These are phyloP conservation scores for Hoplias malabaricus DNA, from an alignment of 2,113 vertebrate genomes.

Conservation along the genomic window DNA sequence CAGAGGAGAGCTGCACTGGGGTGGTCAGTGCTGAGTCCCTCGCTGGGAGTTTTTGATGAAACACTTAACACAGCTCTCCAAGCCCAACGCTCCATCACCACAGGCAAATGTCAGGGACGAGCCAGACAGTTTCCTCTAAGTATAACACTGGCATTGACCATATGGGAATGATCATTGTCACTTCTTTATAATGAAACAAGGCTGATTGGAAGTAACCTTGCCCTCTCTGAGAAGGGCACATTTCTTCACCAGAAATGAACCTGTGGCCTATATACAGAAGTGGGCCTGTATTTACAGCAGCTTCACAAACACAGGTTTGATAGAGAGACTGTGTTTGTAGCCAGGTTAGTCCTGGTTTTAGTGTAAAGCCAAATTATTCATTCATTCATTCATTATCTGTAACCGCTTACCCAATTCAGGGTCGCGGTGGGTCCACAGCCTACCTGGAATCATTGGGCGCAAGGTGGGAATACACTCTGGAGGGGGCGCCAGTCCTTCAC, in stretches of 20 bases:
- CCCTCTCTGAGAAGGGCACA: not conserved
- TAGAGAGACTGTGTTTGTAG: not conserved
- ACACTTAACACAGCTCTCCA: constrained; percentile 24
- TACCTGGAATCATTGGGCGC: no score
- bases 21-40: constrained; percentile 32
- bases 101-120: constrained; percentile 23
- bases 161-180: constrained; percentile 38
- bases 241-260: constrained; percentile 20
- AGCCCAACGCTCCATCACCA: not conserved
- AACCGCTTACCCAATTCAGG: no score
- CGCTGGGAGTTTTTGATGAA: constrained; percentile 34
- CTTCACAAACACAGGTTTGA: constrained; percentile 19
- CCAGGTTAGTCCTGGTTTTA: no score
- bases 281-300: constrained; percentile 21
- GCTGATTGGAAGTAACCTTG: constrained; percentile 40
- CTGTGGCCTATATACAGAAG: constrained; percentile 35
- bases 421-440: no score
- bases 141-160: constrained; percentile 16
- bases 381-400: no score
- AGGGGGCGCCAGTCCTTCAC: no score
- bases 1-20: constrained; percentile 11
- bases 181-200: constrained; percentile 29
- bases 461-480: no score
- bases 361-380: no score
- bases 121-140: constrained; percentile 14